phyloP scores from a whole-genome alignment of 1,140 invertebrate genomes.

The Sminthurides bifidus region DNA sequence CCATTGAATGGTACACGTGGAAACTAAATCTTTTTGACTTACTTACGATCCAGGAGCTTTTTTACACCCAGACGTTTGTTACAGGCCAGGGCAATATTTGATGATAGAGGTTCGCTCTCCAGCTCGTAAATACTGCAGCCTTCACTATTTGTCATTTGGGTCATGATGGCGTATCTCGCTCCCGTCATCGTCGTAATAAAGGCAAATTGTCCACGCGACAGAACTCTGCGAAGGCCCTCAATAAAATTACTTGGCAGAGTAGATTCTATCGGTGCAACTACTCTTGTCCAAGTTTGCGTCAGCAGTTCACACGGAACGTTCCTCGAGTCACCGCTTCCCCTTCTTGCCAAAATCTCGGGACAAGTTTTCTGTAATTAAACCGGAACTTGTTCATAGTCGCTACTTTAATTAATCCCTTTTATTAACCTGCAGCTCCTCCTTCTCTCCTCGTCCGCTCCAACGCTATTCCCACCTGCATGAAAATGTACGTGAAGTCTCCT shows the following conservation, averaged over 20 bases:
- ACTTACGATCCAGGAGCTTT: not conserved
- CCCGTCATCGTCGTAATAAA: slow-evolving; percentile 7
- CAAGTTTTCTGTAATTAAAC: slow-evolving; percentile 10
- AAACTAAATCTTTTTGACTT: not conserved
- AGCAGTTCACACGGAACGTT: slow-evolving; percentile 11
- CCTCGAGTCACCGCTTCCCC: not conserved
- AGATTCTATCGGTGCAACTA: not conserved
- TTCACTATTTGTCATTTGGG: not conserved
- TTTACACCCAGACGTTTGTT: not conserved
- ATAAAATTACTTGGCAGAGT: slow-evolving; percentile 3
- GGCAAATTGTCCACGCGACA: slow-evolving; percentile 14
- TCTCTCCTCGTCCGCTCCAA: not conserved
- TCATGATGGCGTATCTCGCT: slow-evolving; percentile 2
- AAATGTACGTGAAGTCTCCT: slow-evolving; percentile 11
- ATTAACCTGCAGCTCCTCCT: too few species aligned
- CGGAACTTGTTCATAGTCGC: too few species aligned
- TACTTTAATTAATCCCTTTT: too few species aligned
- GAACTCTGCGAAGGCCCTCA: slow-evolving; percentile 11
- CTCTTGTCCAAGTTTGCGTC: not conserved
- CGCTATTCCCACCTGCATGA: slow-evolving; percentile 8
- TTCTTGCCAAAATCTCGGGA: slow-evolving; percentile 7
- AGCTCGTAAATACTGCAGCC: slow-evolving; percentile 10
- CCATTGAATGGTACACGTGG: too few species aligned
- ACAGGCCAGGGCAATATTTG: slow-evolving; percentile 12
- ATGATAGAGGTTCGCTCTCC: slow-evolving; percentile 8